Base-by-base conservation (phyloP, 1,140 invertebrate genomes). In the Bombus pascuorum region DNA sequence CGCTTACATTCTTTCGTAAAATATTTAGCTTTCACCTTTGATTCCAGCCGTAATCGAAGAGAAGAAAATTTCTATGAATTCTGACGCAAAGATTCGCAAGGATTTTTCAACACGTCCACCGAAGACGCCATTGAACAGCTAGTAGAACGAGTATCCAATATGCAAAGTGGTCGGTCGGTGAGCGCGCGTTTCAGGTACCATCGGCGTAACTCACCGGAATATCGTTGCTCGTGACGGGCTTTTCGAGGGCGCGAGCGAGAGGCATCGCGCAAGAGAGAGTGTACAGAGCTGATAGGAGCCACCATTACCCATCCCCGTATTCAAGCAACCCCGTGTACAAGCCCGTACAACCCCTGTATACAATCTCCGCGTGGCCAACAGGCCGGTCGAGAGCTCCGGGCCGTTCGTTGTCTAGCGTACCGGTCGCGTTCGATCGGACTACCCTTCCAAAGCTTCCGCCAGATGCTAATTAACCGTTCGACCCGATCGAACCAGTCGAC, bases 251-350 rank as follows among this genome's bases (percentile, higher is more conserved):
- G 70, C 44, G 28, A 25, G 59, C 13, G 68, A 47, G 70, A 59
- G 44, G 22, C 10, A 39, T 15, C 44, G 62, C 18, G 70, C 25
- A 9, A 28, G 13, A 57, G 71, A 83, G 90, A 89, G 87, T 91
- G 90, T 86, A 86, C 88, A 74, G 90, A 81, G 81, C 90, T 91
- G 90, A 91, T 91, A 91, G 85, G 89, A 85, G 71, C 81, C 74
- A 84, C 89, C 85, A 91, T 91, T 91, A 91, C 89, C 89, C 89
- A 89, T 79, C 89, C 90, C 87, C 70, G 34, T 75, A 83, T 88
- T 81, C 71, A 12, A 37, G 25, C 75, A 89, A 25, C 75, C 84
- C 76, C 66, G 77, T 39, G 39, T 68, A 79, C 77, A 68, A 79
- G 10, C 18, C 25, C 76, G 80, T 83, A 87, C 86, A 86, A 86